Conservation (phyloP, 2,888 invertebrate genomes). For the Tanypteryx hageni region DNA sequence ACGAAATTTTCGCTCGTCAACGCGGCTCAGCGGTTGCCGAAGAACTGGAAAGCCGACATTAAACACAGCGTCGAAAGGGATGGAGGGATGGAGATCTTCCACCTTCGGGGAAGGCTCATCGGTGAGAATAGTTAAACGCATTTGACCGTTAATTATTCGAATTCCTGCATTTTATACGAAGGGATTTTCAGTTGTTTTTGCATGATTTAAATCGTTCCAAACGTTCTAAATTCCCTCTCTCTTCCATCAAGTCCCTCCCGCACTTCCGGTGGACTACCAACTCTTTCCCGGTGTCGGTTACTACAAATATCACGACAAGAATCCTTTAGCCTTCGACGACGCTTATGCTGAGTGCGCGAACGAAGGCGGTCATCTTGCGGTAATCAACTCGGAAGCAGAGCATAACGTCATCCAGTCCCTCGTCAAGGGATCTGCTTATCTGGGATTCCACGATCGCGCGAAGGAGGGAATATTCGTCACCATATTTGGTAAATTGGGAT, state of each 20-base stretch:
- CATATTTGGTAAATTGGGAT: constrained; percentile 23
- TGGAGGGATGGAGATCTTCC: background rate
- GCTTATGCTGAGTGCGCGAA: background rate
- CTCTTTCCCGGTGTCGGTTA: background rate
- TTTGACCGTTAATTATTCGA: background rate
- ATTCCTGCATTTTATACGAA: background rate
- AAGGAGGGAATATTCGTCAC: constrained; percentile 40
- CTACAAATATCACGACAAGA: background rate
- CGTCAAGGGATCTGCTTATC: background rate
- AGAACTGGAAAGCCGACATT: background rate
- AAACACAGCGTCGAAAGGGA: background rate
- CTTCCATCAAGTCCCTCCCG: background rate
- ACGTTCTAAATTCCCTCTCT: background rate
- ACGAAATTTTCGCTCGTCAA: background rate
- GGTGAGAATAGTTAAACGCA: background rate
- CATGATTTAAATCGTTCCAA: background rate
- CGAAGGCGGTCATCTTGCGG: constrained; percentile 17
- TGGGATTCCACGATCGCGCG: constrained; percentile 15
- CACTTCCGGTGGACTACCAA: background rate
- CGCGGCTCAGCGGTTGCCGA: background rate
- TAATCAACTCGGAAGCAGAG: constrained; percentile 46
- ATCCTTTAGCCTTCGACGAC: background rate
- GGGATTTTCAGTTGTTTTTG: background rate
- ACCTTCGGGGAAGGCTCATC: background rate
- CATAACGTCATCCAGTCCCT: background rate